phyloP scores from a whole-genome alignment of 2,888 invertebrate genomes.

The Volucella inanis region DNA sequence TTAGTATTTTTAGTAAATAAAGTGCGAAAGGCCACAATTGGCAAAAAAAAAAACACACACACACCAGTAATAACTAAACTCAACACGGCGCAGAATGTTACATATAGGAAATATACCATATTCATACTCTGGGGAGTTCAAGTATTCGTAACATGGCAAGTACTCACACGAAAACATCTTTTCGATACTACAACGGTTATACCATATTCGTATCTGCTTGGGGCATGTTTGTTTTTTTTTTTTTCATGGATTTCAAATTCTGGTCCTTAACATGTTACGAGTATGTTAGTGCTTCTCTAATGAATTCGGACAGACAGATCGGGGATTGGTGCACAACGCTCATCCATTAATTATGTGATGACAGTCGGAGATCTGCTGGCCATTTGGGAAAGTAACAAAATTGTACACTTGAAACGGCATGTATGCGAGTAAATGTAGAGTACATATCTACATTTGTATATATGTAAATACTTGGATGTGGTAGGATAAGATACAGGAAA shows the following conservation, averaged over 20 bases:
- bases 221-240: constrained; percentile 1
- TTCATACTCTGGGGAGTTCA: background rate
- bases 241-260: constrained; percentile 40
- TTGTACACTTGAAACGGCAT: constrained; percentile 29
- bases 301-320: constrained; percentile 74
- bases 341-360: constrained; percentile 76
- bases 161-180: constrained; percentile 7
- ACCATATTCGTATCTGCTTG: constrained; percentile 1
- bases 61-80: background rate
- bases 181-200: no score
- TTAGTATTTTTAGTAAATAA: constrained; percentile 13
- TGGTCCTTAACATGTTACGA: constrained; percentile 64
- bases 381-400: constrained; percentile 69
- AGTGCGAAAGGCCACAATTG: constrained; percentile 34
- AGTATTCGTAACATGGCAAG: background rate
- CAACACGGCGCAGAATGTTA: constrained; percentile 14
- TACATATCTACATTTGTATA: background rate
- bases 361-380: constrained; percentile 74
- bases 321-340: constrained; percentile 73
- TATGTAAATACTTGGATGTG: no score
- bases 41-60: constrained; percentile 9
- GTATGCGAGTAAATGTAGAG: background rate
- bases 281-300: constrained; percentile 68
- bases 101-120: constrained; percentile 20
- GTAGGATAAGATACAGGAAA: constrained; percentile 6